phyloP scores from a whole-genome alignment of 2,888 invertebrate species.

The Plusia festucae region DNA sequence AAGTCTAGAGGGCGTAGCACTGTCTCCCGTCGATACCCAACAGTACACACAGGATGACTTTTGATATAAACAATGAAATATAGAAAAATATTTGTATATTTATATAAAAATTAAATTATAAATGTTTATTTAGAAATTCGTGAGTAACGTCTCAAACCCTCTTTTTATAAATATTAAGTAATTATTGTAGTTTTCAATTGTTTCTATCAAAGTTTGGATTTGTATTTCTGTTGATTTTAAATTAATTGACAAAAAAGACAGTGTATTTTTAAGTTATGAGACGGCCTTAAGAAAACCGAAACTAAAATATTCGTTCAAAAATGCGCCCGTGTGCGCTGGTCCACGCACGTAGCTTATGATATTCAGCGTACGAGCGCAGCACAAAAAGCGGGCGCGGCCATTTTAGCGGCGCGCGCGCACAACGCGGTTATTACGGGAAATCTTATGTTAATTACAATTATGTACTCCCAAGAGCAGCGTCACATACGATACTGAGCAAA shows the following conservation, averaged over 20 bases:
- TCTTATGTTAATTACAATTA: constrained; percentile 86
- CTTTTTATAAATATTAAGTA: no score
- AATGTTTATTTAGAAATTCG: no score
- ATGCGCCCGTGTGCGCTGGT: constrained; percentile 73
- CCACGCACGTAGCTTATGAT: constrained; percentile 81
- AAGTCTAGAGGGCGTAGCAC: constrained; percentile 73
- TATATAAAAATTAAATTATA: not conserved
- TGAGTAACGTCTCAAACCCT: no score
- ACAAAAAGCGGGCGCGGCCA: constrained; percentile 82
- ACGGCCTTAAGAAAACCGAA: constrained; percentile 8
- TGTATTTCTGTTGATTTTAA: not conserved
- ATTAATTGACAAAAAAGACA: not conserved
- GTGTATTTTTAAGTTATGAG: not conserved
- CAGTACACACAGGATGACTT: constrained; percentile 69
- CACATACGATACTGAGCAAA: constrained; percentile 77
- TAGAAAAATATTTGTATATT: constrained; percentile 2
- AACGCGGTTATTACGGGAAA: constrained; percentile 84
- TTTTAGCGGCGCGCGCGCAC: constrained; percentile 79
- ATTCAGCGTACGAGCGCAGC: constrained; percentile 81
- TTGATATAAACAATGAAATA: constrained; percentile 34
- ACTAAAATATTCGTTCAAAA: constrained; percentile 64
- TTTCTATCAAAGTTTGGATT: no score
- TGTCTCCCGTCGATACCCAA: constrained; percentile 73
- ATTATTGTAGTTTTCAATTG: no score
- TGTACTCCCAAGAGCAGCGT: constrained; percentile 64